A percentile compares a stretch with the other conserved stretches of the same genome.
Evolutionary conservation across 2,113 vertebrate species (phyloP).

Genomic region (Hiodon alosoides): DNA sequence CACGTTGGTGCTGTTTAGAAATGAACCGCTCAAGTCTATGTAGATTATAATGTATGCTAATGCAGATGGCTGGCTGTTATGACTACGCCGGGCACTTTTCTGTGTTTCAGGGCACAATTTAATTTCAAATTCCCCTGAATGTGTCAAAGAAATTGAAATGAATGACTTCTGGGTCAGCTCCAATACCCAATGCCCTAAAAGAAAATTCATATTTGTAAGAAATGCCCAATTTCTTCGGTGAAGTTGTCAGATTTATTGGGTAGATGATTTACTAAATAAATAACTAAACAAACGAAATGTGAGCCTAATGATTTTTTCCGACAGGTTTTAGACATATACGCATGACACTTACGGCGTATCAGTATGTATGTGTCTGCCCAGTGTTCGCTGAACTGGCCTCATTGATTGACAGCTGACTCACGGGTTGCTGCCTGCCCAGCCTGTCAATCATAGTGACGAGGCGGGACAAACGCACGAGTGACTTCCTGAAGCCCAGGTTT

Average conservation of each 20-base stretch:
- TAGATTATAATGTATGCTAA: no score
- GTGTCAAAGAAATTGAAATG: background rate
- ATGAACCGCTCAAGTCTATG: no score
- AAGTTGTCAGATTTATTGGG: slow-evolving; percentile 42
- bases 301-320: slow-evolving; percentile 40
- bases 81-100: background rate
- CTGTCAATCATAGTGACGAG: slow-evolving; percentile 61
- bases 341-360: slow-evolving; percentile 12
- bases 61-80: background rate
- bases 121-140: background rate
- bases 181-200: background rate
- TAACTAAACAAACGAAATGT: slow-evolving; percentile 47
- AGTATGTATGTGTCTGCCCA: slow-evolving; percentile 11
- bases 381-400: slow-evolving; percentile 27
- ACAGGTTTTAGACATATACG: slow-evolving; percentile 17
- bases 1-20: no score
- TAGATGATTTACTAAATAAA: slow-evolving; percentile 34
- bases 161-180: background rate
- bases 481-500: slow-evolving; percentile 40
- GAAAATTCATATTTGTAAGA: slow-evolving; percentile 3
- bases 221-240: slow-evolving; percentile 41
- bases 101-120: background rate
- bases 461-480: slow-evolving; percentile 61
- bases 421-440: slow-evolving; percentile 41
- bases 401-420: slow-evolving; percentile 49